Percentiles rank a stretch among this genome's conserved stretches.
These are phyloP conservation scores for Perca flavescens DNA, from an alignment of 2,113 vertebrate species.

Conservation along the genomic window DNA sequence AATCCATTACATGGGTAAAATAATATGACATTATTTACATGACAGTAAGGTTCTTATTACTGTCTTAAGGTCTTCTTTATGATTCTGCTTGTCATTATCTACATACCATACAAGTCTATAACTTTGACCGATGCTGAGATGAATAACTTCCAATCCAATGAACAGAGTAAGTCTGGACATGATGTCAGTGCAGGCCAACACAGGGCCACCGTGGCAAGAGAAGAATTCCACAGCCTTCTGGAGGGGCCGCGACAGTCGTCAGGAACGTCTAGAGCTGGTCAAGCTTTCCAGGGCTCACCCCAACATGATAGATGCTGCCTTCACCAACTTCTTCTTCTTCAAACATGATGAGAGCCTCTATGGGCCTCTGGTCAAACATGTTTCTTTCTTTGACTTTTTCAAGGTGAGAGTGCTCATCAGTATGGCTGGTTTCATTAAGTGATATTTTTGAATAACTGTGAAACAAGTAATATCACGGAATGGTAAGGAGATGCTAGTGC, in stretches of 20 bases:
- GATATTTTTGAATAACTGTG: background rate
- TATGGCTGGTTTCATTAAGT: background rate
- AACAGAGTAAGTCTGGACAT: slow-evolving; percentile 96
- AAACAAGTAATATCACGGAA: background rate
- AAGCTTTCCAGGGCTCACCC: slow-evolving; percentile 92
- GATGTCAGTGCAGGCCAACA: slow-evolving; percentile 97
- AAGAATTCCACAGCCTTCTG: slow-evolving; percentile 94
- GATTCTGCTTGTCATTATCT: background rate
- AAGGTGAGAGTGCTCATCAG: slow-evolving; percentile 88
- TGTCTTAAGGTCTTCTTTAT: background rate
- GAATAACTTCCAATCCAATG: background rate
- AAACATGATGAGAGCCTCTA: slow-evolving; percentile 95
- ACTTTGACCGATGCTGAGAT: background rate
- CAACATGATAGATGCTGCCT: slow-evolving; percentile 92
- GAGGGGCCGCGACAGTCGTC: slow-evolving; percentile 96
- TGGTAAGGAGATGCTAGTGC: background rate
- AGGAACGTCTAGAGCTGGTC: slow-evolving; percentile 95
- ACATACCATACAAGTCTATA: background rate
- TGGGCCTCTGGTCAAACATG: slow-evolving; percentile 96
- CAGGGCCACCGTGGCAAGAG: slow-evolving; percentile 90
- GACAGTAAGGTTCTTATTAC: background rate
- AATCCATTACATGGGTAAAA: background rate
- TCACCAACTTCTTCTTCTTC: slow-evolving; percentile 99
- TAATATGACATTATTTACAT: background rate
- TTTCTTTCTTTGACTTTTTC: slow-evolving; percentile 99